Conservation (phyloP, 2,113 vertebrate species). For the Plestiodon gilberti region DNA sequence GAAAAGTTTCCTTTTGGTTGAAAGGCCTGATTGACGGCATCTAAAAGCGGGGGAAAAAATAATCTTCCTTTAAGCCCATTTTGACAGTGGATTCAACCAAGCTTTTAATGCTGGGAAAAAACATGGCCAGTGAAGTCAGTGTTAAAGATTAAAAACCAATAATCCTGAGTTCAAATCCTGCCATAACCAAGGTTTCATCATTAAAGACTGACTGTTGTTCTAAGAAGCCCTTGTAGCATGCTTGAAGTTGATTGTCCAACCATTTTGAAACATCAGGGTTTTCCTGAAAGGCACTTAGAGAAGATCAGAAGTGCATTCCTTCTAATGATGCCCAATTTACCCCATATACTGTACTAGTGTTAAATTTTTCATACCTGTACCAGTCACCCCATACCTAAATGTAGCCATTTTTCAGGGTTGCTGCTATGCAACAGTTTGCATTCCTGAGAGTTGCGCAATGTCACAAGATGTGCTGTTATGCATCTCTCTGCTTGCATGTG, state of each 20-base stretch:
- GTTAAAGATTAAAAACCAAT: neutral
- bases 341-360: neutral
- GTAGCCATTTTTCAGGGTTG: neutral
- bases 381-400: neutral
- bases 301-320: neutral
- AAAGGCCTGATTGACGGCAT: neutral
- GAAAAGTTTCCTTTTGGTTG: neutral
- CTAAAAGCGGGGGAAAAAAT: neutral
- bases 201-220: neutral
- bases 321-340: neutral
- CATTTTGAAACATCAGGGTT: neutral
- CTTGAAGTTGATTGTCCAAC: neutral
- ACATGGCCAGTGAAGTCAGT: neutral
- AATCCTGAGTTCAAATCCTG: neutral
- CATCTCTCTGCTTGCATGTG: neutral
- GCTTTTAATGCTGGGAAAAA: neutral
- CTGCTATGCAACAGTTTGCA: neutral
- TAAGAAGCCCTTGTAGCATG: too few relatives aligned
- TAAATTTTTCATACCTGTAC: neutral
- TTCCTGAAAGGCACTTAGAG: neutral
- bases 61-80: neutral
- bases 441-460: neutral
- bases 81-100: neutral
- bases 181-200: neutral
- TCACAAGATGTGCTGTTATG: neutral